phyloP scores from a whole-genome alignment of 2,888 invertebrate genomes.

The Sarcophaga carnaria region DNA sequence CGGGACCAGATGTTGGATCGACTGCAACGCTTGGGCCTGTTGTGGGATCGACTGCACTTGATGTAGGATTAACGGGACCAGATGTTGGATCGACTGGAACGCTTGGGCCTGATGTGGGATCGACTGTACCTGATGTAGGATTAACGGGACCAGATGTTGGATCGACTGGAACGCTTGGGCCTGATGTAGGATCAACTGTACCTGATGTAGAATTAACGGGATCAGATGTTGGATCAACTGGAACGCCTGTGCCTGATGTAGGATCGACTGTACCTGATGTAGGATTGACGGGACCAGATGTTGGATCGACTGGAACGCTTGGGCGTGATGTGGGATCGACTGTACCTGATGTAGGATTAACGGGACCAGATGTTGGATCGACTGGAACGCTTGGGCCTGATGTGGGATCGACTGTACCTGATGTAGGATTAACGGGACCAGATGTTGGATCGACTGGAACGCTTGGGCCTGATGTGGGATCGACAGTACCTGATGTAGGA shows the following conservation, averaged over 20 bases:
- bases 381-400: conserved; percentile 43
- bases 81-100: conserved; percentile 50
- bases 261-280: conserved; percentile 34
- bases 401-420: conserved; percentile 60
- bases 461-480: conserved; percentile 8
- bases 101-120: conserved; percentile 45
- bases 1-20: conserved; percentile 26
- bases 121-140: conserved; percentile 31
- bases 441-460: conserved; percentile 60
- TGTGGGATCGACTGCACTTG: conserved; percentile 37
- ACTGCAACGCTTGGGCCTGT: conserved; percentile 39
- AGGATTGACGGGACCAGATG: conserved; percentile 59
- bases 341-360: conserved; percentile 41
- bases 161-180: conserved; percentile 40
- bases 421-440: conserved; percentile 54
- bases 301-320: conserved; percentile 46
- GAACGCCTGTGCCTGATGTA: conserved; percentile 39
- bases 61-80: conserved; percentile 25
- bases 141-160: conserved; percentile 28
- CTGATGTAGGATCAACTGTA: conserved; percentile 6
- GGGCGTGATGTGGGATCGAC: conserved; percentile 33
- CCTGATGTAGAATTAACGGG: conserved; percentile 52
- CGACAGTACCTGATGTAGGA: conserved; percentile 34
- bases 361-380: conserved; percentile 48
- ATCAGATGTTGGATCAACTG: conserved; percentile 42